Evolutionary conservation across 1,140 invertebrate species (phyloP).

Genomic region (Trachelipus rathkii): DNA sequence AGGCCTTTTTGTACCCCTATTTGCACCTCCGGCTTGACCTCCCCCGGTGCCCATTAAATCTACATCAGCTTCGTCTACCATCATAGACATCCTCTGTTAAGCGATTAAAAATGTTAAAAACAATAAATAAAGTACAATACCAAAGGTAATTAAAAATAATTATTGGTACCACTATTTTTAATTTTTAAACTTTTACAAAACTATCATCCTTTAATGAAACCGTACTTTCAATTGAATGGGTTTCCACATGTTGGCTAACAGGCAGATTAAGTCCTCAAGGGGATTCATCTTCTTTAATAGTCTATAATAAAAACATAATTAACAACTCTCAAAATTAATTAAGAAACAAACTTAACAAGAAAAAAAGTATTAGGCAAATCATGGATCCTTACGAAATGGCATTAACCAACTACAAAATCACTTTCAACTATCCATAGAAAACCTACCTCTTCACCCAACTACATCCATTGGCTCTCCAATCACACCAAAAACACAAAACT

Average conservation of each 20-base stretch:
- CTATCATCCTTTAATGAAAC: constrained; percentile 42
- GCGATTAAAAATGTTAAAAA: background rate
- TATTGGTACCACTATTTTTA: too few species aligned
- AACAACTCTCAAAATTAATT: too few species aligned
- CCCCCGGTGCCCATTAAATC: constrained; percentile 61
- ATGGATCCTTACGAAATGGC: too few species aligned
- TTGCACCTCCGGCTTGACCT: constrained; percentile 36
- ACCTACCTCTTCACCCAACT: too few species aligned
- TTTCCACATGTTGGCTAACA: constrained; percentile 97
- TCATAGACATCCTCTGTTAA: constrained; percentile 61
- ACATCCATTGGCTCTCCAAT: too few species aligned
- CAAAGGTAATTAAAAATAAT: background rate
- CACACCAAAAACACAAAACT: too few species aligned
- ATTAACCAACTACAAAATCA: too few species aligned
- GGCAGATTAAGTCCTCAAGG: constrained; percentile 84
- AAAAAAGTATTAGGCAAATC: too few species aligned
- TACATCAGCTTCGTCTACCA: constrained; percentile 81
- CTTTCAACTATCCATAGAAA: too few species aligned
- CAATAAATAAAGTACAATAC: background rate
- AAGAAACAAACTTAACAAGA: too few species aligned
- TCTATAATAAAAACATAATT: constrained; percentile 54
- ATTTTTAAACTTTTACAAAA: too few species aligned
- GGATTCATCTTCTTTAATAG: constrained; percentile 90
- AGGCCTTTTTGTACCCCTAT: constrained; percentile 46
- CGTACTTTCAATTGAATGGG: constrained; percentile 94